Evolutionary conservation across 2,797 vertebrate species (phyloP).

Genomic region (Acanthornis magna): DNA sequence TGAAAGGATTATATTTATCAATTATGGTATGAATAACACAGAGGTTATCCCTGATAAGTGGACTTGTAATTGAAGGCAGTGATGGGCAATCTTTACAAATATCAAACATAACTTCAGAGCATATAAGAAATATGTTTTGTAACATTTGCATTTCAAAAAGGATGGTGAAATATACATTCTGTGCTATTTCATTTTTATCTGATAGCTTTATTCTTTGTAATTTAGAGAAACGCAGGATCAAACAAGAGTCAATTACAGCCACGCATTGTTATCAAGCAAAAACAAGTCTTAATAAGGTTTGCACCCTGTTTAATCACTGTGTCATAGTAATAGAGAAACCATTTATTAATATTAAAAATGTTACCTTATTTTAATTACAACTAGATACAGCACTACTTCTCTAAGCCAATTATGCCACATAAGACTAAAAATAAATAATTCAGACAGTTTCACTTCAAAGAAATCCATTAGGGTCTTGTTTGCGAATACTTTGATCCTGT

Average conservation of each 20-base stretch:
- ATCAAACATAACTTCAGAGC: constrained; percentile 27
- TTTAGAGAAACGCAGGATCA: constrained; percentile 45
- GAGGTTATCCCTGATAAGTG: constrained; percentile 20
- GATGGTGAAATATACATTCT: constrained; percentile 9
- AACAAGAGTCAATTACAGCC: constrained; percentile 44
- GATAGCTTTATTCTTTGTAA: constrained; percentile 54
- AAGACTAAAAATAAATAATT: constrained; percentile 37
- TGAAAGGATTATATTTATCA: constrained; percentile 35
- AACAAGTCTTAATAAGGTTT: constrained; percentile 21
- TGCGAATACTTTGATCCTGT: constrained; percentile 6
- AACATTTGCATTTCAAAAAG: constrained; percentile 49
- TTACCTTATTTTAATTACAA: constrained; percentile 60
- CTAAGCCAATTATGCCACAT: constrained; percentile 18
- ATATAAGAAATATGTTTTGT: neutral
- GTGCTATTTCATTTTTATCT: constrained; percentile 39
- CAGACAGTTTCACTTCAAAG: constrained; percentile 44
- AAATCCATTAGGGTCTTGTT: constrained; percentile 18
- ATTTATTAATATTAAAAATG: constrained; percentile 50
- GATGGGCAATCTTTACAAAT: neutral
- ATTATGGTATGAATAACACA: neutral
- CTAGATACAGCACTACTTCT: neutral
- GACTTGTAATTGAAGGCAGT: constrained; percentile 10
- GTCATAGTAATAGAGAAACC: constrained; percentile 8
- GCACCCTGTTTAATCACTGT: neutral
- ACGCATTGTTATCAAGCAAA: constrained; percentile 26